Evolutionary conservation across 2,113 vertebrate genomes (phyloP).

Genomic region (Mellivora capensis): DNA sequence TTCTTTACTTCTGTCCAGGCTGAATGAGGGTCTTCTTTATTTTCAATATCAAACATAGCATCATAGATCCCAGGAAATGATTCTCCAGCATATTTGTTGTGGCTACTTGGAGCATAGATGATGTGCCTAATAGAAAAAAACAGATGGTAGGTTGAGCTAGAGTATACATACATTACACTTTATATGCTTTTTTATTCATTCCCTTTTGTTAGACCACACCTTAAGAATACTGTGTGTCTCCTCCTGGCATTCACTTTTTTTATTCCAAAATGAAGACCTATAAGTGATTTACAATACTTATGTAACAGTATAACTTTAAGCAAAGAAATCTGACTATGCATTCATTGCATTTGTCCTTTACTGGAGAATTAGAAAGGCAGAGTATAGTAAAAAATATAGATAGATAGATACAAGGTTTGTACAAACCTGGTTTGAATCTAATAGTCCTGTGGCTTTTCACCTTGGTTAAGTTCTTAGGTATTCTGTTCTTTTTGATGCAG

Average conservation of each 20-base stretch:
- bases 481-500: background rate
- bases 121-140: conserved; percentile 85
- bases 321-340: background rate
- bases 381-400: background rate
- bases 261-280: background rate
- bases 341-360: background rate
- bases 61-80: conserved; percentile 96
- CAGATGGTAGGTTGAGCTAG: background rate
- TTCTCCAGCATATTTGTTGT: conserved; percentile 96
- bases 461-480: background rate
- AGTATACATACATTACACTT: background rate
- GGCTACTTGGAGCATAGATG: conserved; percentile 95
- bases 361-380: background rate
- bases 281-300: background rate
- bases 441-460: background rate
- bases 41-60: conserved; percentile 90
- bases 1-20: conserved; percentile 92
- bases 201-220: background rate
- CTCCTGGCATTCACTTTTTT: background rate
- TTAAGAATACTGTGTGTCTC: background rate
- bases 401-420: background rate
- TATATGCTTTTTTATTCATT: background rate
- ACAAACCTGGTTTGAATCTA: background rate
- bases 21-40: conserved; percentile 76
- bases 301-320: background rate